Base-by-base conservation (phyloP, 2,113 vertebrate genomes). In the Fulica atra region DNA sequence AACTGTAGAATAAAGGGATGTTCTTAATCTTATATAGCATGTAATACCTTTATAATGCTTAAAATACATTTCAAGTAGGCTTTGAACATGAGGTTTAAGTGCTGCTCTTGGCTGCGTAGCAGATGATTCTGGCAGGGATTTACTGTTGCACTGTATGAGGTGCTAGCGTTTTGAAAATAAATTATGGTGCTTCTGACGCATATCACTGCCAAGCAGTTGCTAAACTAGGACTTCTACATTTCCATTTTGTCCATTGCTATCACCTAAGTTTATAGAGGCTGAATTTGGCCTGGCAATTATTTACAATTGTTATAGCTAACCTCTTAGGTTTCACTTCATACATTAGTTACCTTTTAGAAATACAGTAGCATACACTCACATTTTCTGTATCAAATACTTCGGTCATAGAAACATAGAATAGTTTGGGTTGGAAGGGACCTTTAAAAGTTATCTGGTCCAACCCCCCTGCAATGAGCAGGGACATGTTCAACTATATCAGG, bases 401-500 rank as follows among this genome's bases (percentile, higher is more conserved):
- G 59, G 18, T 60, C 48, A 61, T 6, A 61, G 38, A 56, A 72
- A 57, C 18, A 29, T 29, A 36, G 24, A 81, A 51, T 44, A 3
- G 4, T n/a, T 92, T 20, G 33, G 11, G 7, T 38, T 92, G 40
- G 35, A 87, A 84, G 13, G 21, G 9, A 60, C 48, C 9, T 38
- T 53, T 81, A 70, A 80, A 88, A 14, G 8, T 29, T 64, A 60
- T 5, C 4, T 80, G 54, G 20, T 72, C 35, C n/a, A 89, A 14
- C 0, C 3, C 4, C 2, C 2, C 19, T 90, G 35, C 38, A 21
- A 3, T 23, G 2, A 54, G 11, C 35, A 59, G 31, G 36, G 53
- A 13, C 16, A 59, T 63, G 20, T 68, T 71, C n/a, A 82, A 11
- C 9, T 21, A 36, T 19, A 54, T 46, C 17, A 16, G 9, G 13